Conservation (phyloP, 2,888 invertebrate species). For the Lathronympha strigana region DNA sequence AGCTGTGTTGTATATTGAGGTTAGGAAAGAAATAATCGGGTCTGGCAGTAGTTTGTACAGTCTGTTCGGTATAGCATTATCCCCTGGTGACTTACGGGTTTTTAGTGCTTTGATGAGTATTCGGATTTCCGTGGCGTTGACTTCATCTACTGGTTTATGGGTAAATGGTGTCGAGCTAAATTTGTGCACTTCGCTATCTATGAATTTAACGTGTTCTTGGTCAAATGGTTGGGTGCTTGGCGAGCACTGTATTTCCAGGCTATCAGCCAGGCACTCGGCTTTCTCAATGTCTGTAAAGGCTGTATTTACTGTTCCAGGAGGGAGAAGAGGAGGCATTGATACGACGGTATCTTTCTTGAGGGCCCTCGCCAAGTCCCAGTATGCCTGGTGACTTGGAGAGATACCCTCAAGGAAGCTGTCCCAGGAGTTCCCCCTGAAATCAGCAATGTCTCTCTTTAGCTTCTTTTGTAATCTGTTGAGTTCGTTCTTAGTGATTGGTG, state of each 20-base stretch:
- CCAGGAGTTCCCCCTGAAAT: background rate
- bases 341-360: background rate
- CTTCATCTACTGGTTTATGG: background rate
- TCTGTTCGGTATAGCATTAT: constrained; percentile 35
- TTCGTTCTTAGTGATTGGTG: background rate
- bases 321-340: background rate
- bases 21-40: constrained; percentile 2
- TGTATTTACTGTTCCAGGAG: background rate
- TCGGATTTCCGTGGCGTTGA: background rate
- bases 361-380: background rate
- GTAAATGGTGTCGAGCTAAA: background rate
- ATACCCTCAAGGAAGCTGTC: background rate
- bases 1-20: constrained; percentile 35
- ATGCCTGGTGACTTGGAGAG: background rate
- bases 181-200: background rate
- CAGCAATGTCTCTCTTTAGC: background rate
- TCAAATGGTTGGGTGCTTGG: background rate
- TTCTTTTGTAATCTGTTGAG: background rate
- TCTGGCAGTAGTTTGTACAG: constrained; percentile 19
- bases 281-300: background rate
- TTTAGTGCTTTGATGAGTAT: constrained; percentile 11
- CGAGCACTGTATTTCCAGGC: background rate
- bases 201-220: background rate
- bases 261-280: background rate
- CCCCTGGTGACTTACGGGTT: constrained; percentile 35